Conservation (phyloP, 2,797 vertebrate species). For the Dryobates pubescens region DNA sequence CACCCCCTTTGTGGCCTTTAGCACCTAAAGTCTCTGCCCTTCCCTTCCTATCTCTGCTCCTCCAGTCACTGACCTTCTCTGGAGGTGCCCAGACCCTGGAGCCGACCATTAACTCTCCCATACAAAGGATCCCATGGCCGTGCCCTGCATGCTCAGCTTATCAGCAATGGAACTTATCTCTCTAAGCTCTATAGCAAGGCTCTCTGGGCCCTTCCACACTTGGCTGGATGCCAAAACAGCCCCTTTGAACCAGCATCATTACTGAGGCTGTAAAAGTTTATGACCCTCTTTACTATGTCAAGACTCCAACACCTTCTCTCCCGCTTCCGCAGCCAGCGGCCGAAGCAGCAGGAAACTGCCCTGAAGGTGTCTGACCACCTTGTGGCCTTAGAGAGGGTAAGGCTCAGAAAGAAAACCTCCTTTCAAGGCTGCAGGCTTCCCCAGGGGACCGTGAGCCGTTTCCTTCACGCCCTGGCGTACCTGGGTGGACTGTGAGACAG, state of each 20-base stretch:
- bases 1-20: not conserved
- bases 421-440: not conserved
- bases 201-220: not conserved
- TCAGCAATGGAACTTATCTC: slow-evolving; percentile 38
- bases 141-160: not conserved
- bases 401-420: not conserved
- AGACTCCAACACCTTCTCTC: not conserved
- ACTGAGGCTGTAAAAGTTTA: slow-evolving; percentile 22
- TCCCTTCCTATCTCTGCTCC: not conserved
- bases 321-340: not conserved
- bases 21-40: not conserved
- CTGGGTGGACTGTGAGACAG: slow-evolving; percentile 94
- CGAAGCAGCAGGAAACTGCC: not conserved
- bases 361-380: not conserved
- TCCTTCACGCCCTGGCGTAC: slow-evolving; percentile 69
- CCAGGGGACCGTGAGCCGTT: not conserved
- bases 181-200: not conserved
- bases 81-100: not conserved
- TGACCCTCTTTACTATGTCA: not conserved
- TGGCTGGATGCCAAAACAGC: not conserved
- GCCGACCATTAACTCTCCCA: not conserved
- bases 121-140: not conserved
- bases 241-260: slow-evolving; percentile 33
- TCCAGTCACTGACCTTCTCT: not conserved
- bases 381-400: not conserved